Evolutionary conservation across 2,797 vertebrate genomes (phyloP), one percentile per base, ranked within the genome.

Genomic region (Toxotes lorentzi): DNA sequence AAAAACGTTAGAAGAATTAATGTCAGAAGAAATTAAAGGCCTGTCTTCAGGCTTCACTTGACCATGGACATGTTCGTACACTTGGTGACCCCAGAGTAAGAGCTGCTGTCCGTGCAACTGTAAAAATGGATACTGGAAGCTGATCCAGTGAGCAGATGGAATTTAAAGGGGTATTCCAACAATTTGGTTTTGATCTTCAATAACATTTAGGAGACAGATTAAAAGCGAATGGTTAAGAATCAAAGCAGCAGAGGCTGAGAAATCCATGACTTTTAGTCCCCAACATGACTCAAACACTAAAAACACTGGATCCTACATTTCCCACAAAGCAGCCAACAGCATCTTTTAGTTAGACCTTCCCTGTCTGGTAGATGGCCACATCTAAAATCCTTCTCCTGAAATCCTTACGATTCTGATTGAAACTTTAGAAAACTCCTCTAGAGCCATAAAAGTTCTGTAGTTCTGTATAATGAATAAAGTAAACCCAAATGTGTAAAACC

Each of bases 1-100:
- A 71, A 63, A 72, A 65, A 34, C 16, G 16, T 35, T 16, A 24
- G 34, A 62, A 27, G 61, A 79, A 83, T 80, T 76, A 70, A 78
- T 73, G 59, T 73, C 59, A 76, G 70, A 76, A 53, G 69, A 61
- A 83, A 86, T 83, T 79, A 76, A 80, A 82, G 62, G 32, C 32
- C 40, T 3, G 51, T 68, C 58, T 69, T 70, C 6, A 23, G 70
- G 65, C 62, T 63, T 61, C 32, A 60, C 74, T 59, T 62, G 14
- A 75, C 73, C 10, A 24, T 23, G 41, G 43, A 68, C 79, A 45
- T 34, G 79, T 56, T 48, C 4, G 23, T 73, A 65, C 71, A 63
- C 34, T 70, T 32, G 24, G 3, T 74, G 56, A 71, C 62, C 77
- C 57, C 5, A 11, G 51, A 71, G 57, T 45, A 21, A 34, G 50